Evolutionary conservation across 2,113 vertebrate species (phyloP), one percentile per base, ranked within the genome.

Genomic region (Ornithorhynchus anatinus): DNA sequence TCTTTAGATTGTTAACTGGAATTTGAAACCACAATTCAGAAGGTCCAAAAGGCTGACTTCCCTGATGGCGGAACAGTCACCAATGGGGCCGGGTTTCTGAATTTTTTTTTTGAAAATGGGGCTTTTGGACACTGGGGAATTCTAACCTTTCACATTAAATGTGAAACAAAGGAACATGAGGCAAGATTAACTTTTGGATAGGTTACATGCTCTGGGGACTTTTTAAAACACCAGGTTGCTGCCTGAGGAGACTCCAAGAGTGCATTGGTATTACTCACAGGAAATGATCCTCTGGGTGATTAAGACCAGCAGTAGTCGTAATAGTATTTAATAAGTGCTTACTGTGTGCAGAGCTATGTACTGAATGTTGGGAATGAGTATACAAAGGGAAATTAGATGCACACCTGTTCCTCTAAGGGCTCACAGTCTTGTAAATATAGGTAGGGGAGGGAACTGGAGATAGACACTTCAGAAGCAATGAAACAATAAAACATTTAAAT

Each of bases 101-200:
- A 25, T n/a, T 71, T 71, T 69, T 69, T 76, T 25, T 86, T 69
- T 48, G 60, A 48, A 58, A 73, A 50, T 61, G 16, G 16, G 29
- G 57, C 32, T 61, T 45, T 68, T 44, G n/a, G n/a, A 25, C 19
- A 31, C 33, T 7, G 8, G 43, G 29, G 70, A 59, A 22, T 25
- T 54, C 60, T 38, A 63, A 44, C 42, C 52, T 31, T 17, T 43
- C 32, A 32, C 42, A 35, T 58, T 67, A 54, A 52, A 27, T 69
- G 64, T 23, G 50, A 15, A 68, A 23, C 64, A 25, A 73, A 63
- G 59, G 22, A 54, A 9, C 47, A 57, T n/a, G 19, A 44, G 36
- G 22, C 53, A 23, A 73, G 29, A 38, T 77, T 77, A 31, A 33
- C 60, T 58, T 81, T 66, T 64, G 36, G 48, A 33, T 32, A 50